phyloP scores from a whole-genome alignment of 1,140 invertebrate species.

The Mya arenaria region DNA sequence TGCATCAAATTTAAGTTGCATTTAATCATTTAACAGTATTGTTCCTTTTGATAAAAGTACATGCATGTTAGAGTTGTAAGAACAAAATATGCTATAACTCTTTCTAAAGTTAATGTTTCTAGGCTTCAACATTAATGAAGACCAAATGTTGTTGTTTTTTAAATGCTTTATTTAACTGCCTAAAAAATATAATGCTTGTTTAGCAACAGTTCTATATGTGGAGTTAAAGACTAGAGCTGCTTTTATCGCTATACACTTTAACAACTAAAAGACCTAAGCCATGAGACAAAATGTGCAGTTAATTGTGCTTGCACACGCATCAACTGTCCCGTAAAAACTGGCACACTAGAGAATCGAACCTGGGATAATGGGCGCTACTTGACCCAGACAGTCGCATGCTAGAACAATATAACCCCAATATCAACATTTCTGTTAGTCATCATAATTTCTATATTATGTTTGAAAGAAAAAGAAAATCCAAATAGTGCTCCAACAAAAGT shows the following conservation, averaged over 20 bases:
- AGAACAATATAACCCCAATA: not conserved
- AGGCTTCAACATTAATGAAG: too few relatives aligned
- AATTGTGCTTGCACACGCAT: not conserved
- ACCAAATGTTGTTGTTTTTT: too few relatives aligned
- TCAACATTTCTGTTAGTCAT: not conserved
- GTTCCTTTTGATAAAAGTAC: too few relatives aligned
- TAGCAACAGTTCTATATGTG: not conserved
- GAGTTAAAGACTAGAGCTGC: not conserved
- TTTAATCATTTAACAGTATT: too few relatives aligned
- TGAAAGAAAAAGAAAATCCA: not conserved
- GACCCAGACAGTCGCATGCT: slow-evolving; percentile 46
- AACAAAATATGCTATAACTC: too few relatives aligned
- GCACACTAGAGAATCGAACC: slow-evolving; percentile 18
- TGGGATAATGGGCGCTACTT: slow-evolving; percentile 25
- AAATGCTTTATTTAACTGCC: not conserved
- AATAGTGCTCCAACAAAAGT: not conserved
- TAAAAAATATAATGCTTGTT: not conserved
- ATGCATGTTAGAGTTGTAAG: too few relatives aligned
- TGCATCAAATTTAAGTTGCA: too few relatives aligned
- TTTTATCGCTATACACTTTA: not conserved
- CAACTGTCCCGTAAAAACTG: not conserved
- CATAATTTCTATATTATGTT: not conserved
- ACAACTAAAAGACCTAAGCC: not conserved
- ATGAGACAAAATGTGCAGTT: not conserved
- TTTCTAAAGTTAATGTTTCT: too few relatives aligned